A percentile compares a stretch with the other conserved stretches of the same genome.
These are phyloP conservation scores for Agrochola macilenta DNA, from an alignment of 2,888 invertebrate species.

Conservation along the genomic window DNA sequence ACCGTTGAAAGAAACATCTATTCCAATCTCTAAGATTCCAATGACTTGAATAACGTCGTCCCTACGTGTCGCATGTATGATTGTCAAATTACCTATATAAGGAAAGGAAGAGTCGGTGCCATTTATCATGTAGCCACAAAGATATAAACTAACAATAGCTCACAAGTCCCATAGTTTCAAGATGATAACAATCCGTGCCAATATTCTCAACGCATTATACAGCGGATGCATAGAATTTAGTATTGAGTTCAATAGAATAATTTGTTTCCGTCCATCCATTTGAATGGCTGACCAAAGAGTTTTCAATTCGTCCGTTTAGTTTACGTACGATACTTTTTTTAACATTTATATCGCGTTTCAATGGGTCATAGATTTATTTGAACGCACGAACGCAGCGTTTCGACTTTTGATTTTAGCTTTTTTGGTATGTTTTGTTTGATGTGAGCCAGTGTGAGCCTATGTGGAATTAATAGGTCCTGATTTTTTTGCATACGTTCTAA, in stretches of 20 bases:
- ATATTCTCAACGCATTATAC: constrained; percentile 48
- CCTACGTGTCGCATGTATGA: too few species aligned
- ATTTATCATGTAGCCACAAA: neutral
- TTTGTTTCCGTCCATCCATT: constrained; percentile 77
- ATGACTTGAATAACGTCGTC: too few species aligned
- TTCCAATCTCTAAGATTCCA: too few species aligned
- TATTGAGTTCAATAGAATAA: constrained; percentile 80
- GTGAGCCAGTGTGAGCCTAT: too few species aligned
- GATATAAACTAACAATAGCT: constrained; percentile 6
- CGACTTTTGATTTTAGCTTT: constrained; percentile 24
- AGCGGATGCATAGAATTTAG: constrained; percentile 58
- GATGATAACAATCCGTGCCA: constrained; percentile 41
- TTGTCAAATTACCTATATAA: neutral
- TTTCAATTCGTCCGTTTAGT: constrained; percentile 56
- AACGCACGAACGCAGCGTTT: constrained; percentile 21
- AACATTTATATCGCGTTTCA: constrained; percentile 45
- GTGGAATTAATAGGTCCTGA: neutral
- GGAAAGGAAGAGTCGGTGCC: neutral
- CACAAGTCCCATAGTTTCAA: constrained; percentile 46
- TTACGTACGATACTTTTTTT: constrained; percentile 43
- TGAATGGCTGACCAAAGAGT: constrained; percentile 68
- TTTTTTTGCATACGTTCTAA: neutral
- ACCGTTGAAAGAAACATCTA: neutral
- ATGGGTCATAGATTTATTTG: constrained; percentile 26
- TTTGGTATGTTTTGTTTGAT: constrained; percentile 5